A percentile compares a stretch with the other conserved stretches of the same genome.
Evolutionary conservation across 2,797 vertebrate genomes (phyloP).

Genomic region (Cynopterus sphinx): DNA sequence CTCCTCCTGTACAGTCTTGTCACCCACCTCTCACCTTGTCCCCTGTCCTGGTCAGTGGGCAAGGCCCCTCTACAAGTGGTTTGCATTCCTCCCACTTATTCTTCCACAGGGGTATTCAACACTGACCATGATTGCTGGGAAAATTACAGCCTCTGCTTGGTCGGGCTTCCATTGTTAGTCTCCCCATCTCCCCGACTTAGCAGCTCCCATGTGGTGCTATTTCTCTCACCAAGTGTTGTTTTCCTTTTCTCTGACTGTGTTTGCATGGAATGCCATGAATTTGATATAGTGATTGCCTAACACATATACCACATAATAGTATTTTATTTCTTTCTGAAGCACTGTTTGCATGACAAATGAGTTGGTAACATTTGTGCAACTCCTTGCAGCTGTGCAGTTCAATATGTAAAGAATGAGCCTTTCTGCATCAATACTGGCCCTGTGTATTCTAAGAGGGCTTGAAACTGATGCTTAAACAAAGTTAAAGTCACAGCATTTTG

Average conservation of each 20-base stretch:
- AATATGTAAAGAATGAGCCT: constrained; percentile 65
- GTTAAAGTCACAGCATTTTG: neutral
- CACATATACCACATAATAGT: constrained; percentile 77
- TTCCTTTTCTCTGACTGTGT: constrained; percentile 74
- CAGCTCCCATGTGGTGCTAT: constrained; percentile 67
- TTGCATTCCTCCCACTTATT: neutral
- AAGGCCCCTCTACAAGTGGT: neutral
- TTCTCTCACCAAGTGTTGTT: constrained; percentile 78
- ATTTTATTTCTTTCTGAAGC: constrained; percentile 79
- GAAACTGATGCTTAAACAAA: constrained; percentile 59
- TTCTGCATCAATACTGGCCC: constrained; percentile 44
- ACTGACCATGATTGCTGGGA: neutral
- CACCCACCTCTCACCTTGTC: neutral
- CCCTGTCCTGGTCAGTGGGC: neutral
- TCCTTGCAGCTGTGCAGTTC: constrained; percentile 74
- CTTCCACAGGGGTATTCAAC: neutral
- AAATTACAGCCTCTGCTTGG: constrained; percentile 42
- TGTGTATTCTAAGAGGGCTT: constrained; percentile 38
- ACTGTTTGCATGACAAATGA: constrained; percentile 81
- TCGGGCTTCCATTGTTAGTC: neutral
- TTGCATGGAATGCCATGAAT: constrained; percentile 74
- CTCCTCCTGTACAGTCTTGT: neutral
- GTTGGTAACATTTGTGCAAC: constrained; percentile 73
- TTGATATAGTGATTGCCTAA: constrained; percentile 80
- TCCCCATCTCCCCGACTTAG: constrained; percentile 13